phyloP scores from a whole-genome alignment of 2,888 invertebrate species.

The Therioaphis trifolii region DNA sequence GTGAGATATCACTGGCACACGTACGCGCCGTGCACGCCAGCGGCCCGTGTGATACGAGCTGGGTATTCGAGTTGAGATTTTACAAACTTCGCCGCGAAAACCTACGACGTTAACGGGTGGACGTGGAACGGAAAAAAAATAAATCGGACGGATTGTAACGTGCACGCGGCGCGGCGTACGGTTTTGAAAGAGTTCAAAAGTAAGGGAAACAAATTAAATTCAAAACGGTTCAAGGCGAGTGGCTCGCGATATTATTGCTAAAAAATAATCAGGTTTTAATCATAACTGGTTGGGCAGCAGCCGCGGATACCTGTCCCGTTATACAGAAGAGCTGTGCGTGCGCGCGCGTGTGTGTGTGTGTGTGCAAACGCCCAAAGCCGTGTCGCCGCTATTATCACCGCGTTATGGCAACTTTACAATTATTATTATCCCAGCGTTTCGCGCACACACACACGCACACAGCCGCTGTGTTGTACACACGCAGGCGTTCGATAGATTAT shows the following conservation, averaged over 20 bases:
- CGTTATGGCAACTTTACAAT: conserved; percentile 42
- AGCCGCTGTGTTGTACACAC: not conserved
- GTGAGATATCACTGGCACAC: not conserved
- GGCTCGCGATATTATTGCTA: conserved; percentile 34
- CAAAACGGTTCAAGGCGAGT: conserved; percentile 59
- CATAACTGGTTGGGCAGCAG: conserved; percentile 41
- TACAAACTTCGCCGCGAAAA: not conserved
- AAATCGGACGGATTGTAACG: not conserved
- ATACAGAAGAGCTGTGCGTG: conserved; percentile 27
- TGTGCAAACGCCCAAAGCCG: conserved; percentile 52
- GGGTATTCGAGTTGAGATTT: too few relatives aligned
- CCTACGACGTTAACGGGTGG: not conserved
- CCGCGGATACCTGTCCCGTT: conserved; percentile 27
- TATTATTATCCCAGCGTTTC: conserved; percentile 20
- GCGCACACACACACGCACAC: not conserved
- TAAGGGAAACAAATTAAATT: conserved; percentile 51
- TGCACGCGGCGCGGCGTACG: too few relatives aligned
- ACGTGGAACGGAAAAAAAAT: not conserved
- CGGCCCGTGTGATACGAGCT: not conserved
- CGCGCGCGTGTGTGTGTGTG: too few relatives aligned
- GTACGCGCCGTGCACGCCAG: not conserved
- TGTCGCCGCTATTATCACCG: conserved; percentile 31
- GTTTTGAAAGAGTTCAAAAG: conserved; percentile 53
- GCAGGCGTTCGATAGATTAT: too few relatives aligned
- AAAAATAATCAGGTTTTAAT: conserved; percentile 50